Base-by-base conservation (phyloP, 2,888 invertebrate species). In the Eulithis testata region DNA sequence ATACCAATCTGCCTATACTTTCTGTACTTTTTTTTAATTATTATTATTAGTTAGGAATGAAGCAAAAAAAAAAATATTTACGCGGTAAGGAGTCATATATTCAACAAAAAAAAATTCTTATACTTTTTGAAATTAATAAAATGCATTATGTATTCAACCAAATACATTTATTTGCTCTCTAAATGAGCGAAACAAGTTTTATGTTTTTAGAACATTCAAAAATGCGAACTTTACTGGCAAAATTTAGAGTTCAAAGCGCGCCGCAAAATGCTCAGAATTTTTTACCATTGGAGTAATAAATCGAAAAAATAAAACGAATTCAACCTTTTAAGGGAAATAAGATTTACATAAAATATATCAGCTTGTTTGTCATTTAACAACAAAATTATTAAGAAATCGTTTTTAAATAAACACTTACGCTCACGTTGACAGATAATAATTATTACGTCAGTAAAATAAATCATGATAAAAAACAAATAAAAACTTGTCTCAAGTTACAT, bases 301-400 rank as follows among this genome's bases (percentile, higher is more conserved):
- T 85, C 83, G 81, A 45, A 60, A 50, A 52, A 45, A 40, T 76
- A 75, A 79, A 84, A 85, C 82, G 85, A 86, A 85, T 73, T 77
- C 81, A 85, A 82, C 82, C 76, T 76, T 81, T 82, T 68, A 79
- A 78, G 81, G 78, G 79, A 84, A 84, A 75, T 78, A 52, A 63
- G 36, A 60, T 43, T 11, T 12, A 49, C 87, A 88, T 90, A 83
- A 79, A 68, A 88, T 85, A 85, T 82, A 73, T 78, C 70, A 78
- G 78, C 77, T 82, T 81, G 83, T 81, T 83, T 69, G 78, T 83
- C 86, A 83, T 86, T 85, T 83, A 82, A 79, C 77, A 76, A 78
- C 76, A 71, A 82, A 82, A 82, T 88, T 87, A 82, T 79, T 83
- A 85, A 74, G 72, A 75, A 77, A 74, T 76, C 71, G 49, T 54